Percentiles rank a stretch among this genome's conserved stretches.
Conservation (phyloP, 2,888 invertebrate species). For the Rambutsinella grinnellia region DNA sequence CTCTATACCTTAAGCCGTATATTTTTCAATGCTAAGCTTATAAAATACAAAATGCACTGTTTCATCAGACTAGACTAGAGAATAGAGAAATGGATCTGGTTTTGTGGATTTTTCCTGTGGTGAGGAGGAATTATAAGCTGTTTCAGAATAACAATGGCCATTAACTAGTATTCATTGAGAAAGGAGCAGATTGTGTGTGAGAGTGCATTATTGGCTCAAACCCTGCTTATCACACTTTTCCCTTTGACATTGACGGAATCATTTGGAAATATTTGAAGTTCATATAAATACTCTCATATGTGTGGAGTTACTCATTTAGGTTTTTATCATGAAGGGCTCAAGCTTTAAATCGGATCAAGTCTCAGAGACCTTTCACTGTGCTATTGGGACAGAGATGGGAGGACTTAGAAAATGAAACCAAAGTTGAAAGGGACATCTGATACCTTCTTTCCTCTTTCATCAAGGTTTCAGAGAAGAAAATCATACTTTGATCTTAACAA, state of each 20-base stretch:
- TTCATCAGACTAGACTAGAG: too few relatives aligned
- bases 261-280: neutral
- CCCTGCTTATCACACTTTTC: neutral
- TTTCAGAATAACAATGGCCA: neutral
- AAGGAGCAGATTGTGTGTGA: neutral
- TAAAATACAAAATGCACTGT: neutral
- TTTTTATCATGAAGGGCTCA: neutral
- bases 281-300: too few relatives aligned
- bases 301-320: too few relatives aligned
- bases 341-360: neutral
- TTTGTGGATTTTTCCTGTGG: neutral
- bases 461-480: neutral
- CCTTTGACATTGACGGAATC: neutral
- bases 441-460: slow-evolving; percentile 13
- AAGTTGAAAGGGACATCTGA: slow-evolving; percentile 10
- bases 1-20: neutral
- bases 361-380: neutral
- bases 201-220: neutral
- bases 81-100: neutral
- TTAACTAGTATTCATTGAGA: neutral
- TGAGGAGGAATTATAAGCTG: neutral
- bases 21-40: neutral
- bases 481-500: neutral
- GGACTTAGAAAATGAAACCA: neutral
- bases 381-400: neutral